These are phyloP conservation scores for Eupithecia subfuscata DNA, from an alignment of 2,888 invertebrate species.

Conservation along the genomic window DNA sequence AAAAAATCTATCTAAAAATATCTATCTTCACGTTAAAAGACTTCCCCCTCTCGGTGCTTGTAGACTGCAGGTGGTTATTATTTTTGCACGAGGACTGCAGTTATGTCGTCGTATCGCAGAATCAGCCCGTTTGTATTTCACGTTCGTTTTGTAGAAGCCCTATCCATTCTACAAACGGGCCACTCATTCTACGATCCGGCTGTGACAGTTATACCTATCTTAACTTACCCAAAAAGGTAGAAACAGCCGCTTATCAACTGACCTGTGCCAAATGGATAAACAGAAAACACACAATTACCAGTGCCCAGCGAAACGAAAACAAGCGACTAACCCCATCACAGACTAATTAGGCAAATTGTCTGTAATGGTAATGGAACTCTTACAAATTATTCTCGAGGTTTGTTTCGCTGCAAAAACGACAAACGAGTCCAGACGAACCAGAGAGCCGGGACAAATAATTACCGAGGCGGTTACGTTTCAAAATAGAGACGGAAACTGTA, in stretches of 20 bases:
- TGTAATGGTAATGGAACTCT: constrained; percentile 39
- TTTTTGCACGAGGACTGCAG: too few relatives aligned
- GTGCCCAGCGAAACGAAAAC: constrained; percentile 24
- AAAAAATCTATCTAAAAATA: too few relatives aligned
- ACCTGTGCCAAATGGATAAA: constrained; percentile 20
- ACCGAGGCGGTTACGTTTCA: neutral
- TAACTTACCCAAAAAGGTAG: neutral
- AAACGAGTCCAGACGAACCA: constrained; percentile 31
- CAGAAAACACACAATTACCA: constrained; percentile 26
- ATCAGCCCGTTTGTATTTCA: too few relatives aligned
- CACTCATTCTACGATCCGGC: too few relatives aligned
- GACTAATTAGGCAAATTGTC: constrained; percentile 35
- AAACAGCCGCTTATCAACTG: neutral
- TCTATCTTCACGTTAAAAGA: too few relatives aligned
- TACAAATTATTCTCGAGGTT: constrained; percentile 37
- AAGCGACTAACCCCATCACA: constrained; percentile 29
- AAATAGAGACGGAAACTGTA: neutral
- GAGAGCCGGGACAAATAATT: constrained; percentile 2
- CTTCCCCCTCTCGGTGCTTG: too few relatives aligned
- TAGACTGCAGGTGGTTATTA: too few relatives aligned
- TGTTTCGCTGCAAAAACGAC: constrained; percentile 40
- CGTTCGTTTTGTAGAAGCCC: too few relatives aligned
- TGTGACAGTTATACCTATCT: too few relatives aligned
- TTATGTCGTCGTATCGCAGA: too few relatives aligned
- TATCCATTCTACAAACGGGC: too few relatives aligned